Evolutionary conservation across 2,113 vertebrate species (phyloP).

Genomic region (Coptodon bakossiorum): DNA sequence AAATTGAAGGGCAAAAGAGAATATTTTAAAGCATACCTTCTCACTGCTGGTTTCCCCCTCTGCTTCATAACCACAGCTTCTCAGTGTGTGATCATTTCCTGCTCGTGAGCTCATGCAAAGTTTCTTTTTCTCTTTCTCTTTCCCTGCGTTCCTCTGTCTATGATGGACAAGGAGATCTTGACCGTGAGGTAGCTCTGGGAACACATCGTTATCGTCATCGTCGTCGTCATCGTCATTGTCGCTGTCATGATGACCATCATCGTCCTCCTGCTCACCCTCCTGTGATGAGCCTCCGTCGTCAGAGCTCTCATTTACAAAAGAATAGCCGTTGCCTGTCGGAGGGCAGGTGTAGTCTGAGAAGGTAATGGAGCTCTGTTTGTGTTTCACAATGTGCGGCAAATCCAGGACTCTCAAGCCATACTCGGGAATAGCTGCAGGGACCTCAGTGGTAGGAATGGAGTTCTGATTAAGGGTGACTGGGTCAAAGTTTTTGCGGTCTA

Average conservation of each 20-base stretch:
- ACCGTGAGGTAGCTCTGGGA: conserved; percentile 54
- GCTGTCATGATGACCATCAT: background rate
- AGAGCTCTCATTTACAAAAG: conserved; percentile 43
- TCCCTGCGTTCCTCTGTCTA: conserved; percentile 27
- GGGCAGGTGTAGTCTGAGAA: conserved; percentile 63
- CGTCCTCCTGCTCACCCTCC: conserved; percentile 36
- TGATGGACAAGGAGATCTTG: conserved; percentile 12
- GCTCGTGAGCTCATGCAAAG: background rate
- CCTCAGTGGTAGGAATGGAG: background rate
- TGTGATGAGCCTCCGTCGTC: conserved; percentile 59
- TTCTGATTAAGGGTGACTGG: background rate
- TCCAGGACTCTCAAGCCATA: conserved; percentile 2
- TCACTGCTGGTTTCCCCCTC: conserved; percentile 51
- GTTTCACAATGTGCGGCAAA: conserved; percentile 67
- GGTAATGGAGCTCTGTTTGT: conserved; percentile 71
- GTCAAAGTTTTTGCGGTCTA: background rate
- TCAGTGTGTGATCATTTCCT: background rate
- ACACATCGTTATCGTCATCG: conserved; percentile 45
- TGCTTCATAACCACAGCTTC: conserved; percentile 39
- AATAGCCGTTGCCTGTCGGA: background rate
- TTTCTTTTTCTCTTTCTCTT: conserved; percentile 43
- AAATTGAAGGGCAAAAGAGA: background rate
- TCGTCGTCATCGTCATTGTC: conserved; percentile 8
- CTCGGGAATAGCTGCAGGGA: background rate
- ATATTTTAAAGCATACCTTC: conserved; percentile 52